Evolutionary conservation across 2,888 invertebrate species (phyloP).

Genomic region (Macaria liturata): DNA sequence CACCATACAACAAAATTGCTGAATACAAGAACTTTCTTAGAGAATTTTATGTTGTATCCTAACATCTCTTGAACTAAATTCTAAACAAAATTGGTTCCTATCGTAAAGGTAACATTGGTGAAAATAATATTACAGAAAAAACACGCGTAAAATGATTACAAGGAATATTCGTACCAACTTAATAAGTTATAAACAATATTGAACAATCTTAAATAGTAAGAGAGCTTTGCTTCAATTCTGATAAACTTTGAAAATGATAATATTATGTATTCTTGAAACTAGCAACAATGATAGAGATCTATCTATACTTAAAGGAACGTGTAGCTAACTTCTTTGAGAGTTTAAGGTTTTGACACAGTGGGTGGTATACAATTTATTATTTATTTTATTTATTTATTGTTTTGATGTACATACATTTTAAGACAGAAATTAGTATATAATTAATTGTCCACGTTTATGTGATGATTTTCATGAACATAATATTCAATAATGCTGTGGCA

Average conservation of each 20-base stretch:
- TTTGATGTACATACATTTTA: too few species aligned
- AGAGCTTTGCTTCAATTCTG: conserved; percentile 16
- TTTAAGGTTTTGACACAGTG: conserved; percentile 18
- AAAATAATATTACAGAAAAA: conserved; percentile 19
- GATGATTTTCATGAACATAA: too few species aligned
- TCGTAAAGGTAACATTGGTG: conserved; percentile 23
- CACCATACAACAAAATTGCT: too few species aligned
- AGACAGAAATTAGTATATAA: too few species aligned
- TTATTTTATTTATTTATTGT: too few species aligned
- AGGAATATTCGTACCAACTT: conserved; percentile 10
- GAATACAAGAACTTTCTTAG: not conserved
- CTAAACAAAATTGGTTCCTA: not conserved
- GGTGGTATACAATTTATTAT: too few species aligned
- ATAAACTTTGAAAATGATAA: conserved; percentile 33
- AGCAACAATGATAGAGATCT: conserved; percentile 78
- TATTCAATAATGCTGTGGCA: too few species aligned
- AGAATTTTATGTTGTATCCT: not conserved
- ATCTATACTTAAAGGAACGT: conserved; percentile 81
- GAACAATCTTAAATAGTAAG: conserved; percentile 5
- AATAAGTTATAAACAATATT: conserved; percentile 13
- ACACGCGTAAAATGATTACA: conserved; percentile 5
- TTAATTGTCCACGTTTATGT: too few species aligned
- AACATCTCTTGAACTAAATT: conserved; percentile 5
- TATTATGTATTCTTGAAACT: conserved; percentile 51
- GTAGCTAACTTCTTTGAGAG: conserved; percentile 73